Evolutionary conservation across 2,113 vertebrate genomes (phyloP).

Genomic region (Heloderma charlesbogerti): DNA sequence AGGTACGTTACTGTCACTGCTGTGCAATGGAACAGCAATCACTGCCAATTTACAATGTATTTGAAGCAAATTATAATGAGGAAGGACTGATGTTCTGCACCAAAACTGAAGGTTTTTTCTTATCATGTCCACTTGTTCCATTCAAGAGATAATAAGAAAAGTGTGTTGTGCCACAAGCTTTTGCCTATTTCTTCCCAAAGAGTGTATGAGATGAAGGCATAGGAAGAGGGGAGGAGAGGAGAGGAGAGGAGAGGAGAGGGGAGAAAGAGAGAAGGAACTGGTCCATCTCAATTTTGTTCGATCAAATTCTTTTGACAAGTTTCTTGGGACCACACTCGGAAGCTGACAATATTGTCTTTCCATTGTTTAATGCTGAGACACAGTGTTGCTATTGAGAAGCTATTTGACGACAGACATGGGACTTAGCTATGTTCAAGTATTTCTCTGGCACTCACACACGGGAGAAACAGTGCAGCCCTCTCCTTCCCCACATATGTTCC

Average conservation of each 20-base stretch:
- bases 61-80: conserved; percentile 36
- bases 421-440: not conserved
- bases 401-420: not conserved
- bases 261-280: not conserved
- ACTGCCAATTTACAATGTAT: conserved; percentile 9
- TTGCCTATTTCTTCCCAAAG: conserved; percentile 11
- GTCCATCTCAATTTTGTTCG: conserved; percentile 12
- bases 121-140: not conserved
- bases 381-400: not conserved
- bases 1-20: conserved; percentile 32
- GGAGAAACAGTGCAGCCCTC: not conserved
- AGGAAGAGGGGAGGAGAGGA: not conserved
- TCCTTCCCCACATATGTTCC: not conserved
- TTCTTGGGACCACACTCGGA: not conserved
- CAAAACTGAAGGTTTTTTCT: not conserved
- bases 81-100: not conserved
- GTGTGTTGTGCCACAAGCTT: not conserved
- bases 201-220: not conserved
- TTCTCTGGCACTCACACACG: not conserved
- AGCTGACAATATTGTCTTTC: not conserved
- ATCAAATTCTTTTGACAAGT: not conserved
- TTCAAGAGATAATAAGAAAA: conserved; percentile 22
- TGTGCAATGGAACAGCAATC: conserved; percentile 46
- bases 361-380: not conserved
- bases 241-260: not conserved